Base-by-base conservation (phyloP, 2,888 invertebrate genomes). In the Galerucella calmariensis region DNA sequence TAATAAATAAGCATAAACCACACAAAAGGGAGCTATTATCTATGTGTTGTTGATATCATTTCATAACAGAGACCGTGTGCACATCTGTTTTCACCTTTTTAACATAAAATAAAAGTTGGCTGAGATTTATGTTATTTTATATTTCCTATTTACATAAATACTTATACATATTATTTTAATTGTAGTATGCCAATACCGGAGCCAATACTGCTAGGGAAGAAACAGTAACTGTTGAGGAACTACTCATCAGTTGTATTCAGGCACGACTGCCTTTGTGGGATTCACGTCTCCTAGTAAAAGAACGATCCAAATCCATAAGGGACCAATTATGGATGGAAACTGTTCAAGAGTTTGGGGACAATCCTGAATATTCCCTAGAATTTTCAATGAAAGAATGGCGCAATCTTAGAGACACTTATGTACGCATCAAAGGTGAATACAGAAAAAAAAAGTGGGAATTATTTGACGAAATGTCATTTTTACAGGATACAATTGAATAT, bases 391-490 rank as follows among this genome's bases (percentile, higher is more conserved):
- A 74, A 48, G 75, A 70, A 63, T 73, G 69, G 69, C 67, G 70
- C 27, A 69, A 75, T 67, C 67, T 73, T 27, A 72, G 74, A 62
- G 73, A 77, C 58, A 69, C 63, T 9, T 77, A 62, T 61, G 62
- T 72, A n/a, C 67, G 71, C 9, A 46, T 72, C 35, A 73, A 77
- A 61, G 68, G 51, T 44, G 76, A 72, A 69, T 74, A 69, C 61
- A 51, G 58, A n/a, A 65, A 51, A 20, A 74, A 69, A 61, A 69
- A 67, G 51, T 76, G 76, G 72, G 62, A 69, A 14, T 69, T 51
- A 62, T 76, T 66, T 72, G 74, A 76, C 35, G 20, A 16, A 16
- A 44, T 76, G 59, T 58, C 16, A 74, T 74, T 76, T 74, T 62
- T 72, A 44, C 65, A 61, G 16, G 76, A 76, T 16, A 71, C 69